Conservation (phyloP, 2,888 invertebrate species). For the Uloborus plumipes region DNA sequence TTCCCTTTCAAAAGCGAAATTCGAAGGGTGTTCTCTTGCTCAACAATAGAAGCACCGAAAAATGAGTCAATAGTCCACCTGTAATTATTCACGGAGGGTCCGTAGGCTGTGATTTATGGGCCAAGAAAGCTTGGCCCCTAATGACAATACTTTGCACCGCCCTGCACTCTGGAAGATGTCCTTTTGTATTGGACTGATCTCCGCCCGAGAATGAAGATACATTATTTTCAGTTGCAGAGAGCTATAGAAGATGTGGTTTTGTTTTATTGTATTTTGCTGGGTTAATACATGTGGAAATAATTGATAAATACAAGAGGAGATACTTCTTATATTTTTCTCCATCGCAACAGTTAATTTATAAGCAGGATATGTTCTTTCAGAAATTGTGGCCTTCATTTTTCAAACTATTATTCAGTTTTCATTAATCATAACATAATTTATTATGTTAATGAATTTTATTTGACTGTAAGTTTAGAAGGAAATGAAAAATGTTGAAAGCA, state of each 20-base stretch:
- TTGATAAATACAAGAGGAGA: too few relatives aligned
- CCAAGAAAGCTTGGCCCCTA: conserved; percentile 22
- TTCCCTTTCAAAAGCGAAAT: conserved; percentile 16
- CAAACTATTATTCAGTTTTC: too few relatives aligned
- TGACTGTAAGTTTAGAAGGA: too few relatives aligned
- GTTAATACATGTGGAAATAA: too few relatives aligned
- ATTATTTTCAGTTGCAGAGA: conserved; percentile 9
- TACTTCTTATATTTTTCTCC: too few relatives aligned
- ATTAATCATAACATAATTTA: too few relatives aligned
- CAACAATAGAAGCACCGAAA: conserved; percentile 33
- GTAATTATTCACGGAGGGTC: conserved; percentile 55
- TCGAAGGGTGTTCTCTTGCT: conserved; percentile 32
- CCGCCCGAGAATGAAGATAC: conserved; percentile 31
- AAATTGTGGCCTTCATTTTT: too few relatives aligned
- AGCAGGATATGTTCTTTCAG: too few relatives aligned
- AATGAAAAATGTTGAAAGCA: too few relatives aligned
- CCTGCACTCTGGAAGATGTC: conserved; percentile 42
- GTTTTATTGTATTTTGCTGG: too few relatives aligned
- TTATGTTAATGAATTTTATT: too few relatives aligned
- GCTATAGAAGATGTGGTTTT: background rate
- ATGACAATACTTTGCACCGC: conserved; percentile 53
- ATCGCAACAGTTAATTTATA: too few relatives aligned
- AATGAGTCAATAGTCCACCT: conserved; percentile 58
- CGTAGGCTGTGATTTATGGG: conserved; percentile 57
- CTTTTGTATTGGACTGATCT: conserved; percentile 29